Evolutionary conservation across 1,140 invertebrate species (phyloP).

Genomic region (Onthophagus taurus): DNA sequence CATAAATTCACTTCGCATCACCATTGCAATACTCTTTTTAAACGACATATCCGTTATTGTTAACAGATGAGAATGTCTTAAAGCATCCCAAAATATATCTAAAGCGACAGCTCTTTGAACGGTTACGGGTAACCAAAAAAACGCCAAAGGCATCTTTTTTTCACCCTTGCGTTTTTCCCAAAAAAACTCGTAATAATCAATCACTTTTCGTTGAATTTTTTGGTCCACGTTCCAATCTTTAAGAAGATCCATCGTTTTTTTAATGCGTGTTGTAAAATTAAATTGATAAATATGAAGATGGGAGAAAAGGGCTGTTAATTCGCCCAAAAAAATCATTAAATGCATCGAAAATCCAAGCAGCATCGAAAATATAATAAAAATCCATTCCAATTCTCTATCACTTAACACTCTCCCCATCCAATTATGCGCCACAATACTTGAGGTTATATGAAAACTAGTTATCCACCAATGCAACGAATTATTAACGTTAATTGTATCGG

Average conservation of each 20-base stretch:
- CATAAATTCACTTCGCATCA: conserved; percentile 38
- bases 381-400: neutral
- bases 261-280: neutral
- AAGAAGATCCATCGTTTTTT: conserved; percentile 1
- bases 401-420: neutral
- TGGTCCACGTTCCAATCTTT: conserved; percentile 11
- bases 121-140: conserved; percentile 4
- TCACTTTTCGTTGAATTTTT: neutral
- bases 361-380: neutral
- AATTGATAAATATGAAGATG: conserved; percentile 2
- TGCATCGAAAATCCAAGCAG: conserved; percentile 3
- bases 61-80: conserved; percentile 28
- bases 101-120: conserved; percentile 8
- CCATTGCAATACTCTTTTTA: conserved; percentile 8
- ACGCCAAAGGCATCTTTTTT: conserved; percentile 3
- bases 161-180: conserved; percentile 9
- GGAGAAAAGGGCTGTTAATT: neutral
- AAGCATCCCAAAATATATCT: conserved; percentile 13
- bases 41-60: conserved; percentile 1
- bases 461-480: conserved; percentile 4
- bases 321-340: conserved; percentile 9
- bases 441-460: neutral
- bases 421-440: neutral
- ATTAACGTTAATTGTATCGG: neutral
- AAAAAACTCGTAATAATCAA: conserved; percentile 9